Conservation (phyloP, 2,797 vertebrate species). For the Gambusia yucatana region DNA sequence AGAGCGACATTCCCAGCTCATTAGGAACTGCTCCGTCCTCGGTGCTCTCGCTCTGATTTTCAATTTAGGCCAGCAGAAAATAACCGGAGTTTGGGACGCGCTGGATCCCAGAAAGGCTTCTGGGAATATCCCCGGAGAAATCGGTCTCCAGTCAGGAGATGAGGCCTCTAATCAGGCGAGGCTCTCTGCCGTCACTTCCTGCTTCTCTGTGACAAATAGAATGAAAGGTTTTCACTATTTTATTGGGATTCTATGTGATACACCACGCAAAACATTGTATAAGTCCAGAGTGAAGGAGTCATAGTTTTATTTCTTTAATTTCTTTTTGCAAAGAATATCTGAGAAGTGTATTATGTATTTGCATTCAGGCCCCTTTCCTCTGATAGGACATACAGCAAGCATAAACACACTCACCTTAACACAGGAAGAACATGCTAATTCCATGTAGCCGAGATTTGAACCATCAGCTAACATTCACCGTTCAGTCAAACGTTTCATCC, state of each 20-base stretch:
- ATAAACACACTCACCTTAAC: background rate
- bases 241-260: background rate
- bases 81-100: background rate
- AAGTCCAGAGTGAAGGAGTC: background rate
- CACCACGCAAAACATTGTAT: background rate
- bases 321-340: background rate
- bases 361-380: background rate
- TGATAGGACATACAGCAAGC: background rate
- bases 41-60: background rate
- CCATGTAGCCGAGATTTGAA: background rate
- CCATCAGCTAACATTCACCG: background rate
- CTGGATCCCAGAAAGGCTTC: background rate
- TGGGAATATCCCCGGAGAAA: background rate
- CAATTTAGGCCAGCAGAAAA: conserved; percentile 13
- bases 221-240: background rate
- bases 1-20: conserved; percentile 18
- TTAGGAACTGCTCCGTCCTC: conserved; percentile 20
- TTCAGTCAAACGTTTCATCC: background rate
- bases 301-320: background rate
- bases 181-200: background rate
- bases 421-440: background rate
- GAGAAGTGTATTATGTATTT: background rate
- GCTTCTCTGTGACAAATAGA: background rate
- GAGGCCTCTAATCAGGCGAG: background rate
- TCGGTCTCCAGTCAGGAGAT: background rate